Conservation (phyloP, 2,888 invertebrate species). For the Rotaria macrura region DNA sequence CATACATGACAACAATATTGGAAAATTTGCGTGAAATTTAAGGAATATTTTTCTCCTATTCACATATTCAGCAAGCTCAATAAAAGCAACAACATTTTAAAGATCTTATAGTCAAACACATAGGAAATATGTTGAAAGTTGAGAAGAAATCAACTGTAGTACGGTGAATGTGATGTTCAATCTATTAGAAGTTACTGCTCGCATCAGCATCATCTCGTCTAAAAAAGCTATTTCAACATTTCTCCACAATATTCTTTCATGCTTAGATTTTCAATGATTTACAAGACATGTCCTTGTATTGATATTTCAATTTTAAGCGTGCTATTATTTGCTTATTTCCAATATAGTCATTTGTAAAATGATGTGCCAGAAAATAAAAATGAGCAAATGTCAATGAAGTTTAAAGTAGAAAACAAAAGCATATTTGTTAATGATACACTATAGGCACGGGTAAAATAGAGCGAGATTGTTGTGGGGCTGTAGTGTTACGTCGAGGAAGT, state of each 20-base stretch:
- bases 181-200: too few species aligned
- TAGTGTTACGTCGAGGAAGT: neutral
- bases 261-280: neutral
- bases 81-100: too few species aligned
- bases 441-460: neutral
- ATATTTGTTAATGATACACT: neutral
- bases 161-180: too few species aligned
- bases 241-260: neutral
- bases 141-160: too few species aligned
- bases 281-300: neutral
- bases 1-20: too few species aligned
- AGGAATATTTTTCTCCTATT: too few species aligned
- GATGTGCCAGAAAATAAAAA: neutral
- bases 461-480: neutral
- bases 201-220: too few species aligned
- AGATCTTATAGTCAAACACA: too few species aligned
- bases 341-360: neutral
- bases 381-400: neutral
- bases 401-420: neutral
- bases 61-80: too few species aligned
- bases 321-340: neutral
- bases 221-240: neutral
- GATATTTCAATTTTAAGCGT: neutral
- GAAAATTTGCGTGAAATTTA: too few species aligned
- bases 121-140: too few species aligned